These are phyloP conservation scores for Diadumene lineata DNA, from an alignment of 92 coral and sea anemone species.

Conservation along the genomic window DNA sequence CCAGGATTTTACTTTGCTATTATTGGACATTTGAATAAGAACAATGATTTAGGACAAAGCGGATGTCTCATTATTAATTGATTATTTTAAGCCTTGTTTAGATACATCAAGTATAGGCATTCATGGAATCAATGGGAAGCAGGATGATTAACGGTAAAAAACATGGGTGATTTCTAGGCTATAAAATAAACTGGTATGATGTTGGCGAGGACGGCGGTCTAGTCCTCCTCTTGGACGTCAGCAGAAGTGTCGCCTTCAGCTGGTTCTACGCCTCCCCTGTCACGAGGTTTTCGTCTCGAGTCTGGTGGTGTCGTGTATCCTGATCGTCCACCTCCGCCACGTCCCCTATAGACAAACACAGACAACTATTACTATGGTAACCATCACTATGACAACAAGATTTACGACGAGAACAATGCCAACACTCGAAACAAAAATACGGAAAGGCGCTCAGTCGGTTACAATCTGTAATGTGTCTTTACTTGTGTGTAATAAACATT, in stretches of 20 bases:
- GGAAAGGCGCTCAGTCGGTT: too few relatives aligned
- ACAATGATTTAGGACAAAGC: slow-evolving; percentile 15
- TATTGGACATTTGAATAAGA: slow-evolving; percentile 18
- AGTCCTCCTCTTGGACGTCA: slow-evolving; percentile 31
- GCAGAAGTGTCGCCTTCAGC: slow-evolving; percentile 42
- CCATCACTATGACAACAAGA: not conserved
- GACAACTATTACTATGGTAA: not conserved
- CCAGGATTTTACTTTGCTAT: not conserved
- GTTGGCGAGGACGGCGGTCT: not conserved
- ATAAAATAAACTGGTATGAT: slow-evolving; percentile 25
- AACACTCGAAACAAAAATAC: too few relatives aligned
- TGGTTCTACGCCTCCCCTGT: slow-evolving; percentile 40
- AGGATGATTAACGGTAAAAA: not conserved
- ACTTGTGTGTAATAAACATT: too few relatives aligned
- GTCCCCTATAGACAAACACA: slow-evolving; percentile 50
- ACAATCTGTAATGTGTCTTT: too few relatives aligned
- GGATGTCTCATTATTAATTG: too few relatives aligned
- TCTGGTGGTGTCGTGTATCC: slow-evolving; percentile 98
- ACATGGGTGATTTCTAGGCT: not conserved
- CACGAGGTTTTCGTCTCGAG: slow-evolving; percentile 61
- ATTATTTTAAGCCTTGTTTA: slow-evolving; percentile 1
- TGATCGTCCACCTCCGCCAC: slow-evolving; percentile 73
- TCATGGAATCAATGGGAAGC: slow-evolving; percentile 1
- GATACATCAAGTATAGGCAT: slow-evolving; percentile 25
- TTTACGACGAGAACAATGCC: not conserved